Base-by-base conservation (phyloP, 2,113 vertebrate species). In the Miniopterus natalensis region DNA sequence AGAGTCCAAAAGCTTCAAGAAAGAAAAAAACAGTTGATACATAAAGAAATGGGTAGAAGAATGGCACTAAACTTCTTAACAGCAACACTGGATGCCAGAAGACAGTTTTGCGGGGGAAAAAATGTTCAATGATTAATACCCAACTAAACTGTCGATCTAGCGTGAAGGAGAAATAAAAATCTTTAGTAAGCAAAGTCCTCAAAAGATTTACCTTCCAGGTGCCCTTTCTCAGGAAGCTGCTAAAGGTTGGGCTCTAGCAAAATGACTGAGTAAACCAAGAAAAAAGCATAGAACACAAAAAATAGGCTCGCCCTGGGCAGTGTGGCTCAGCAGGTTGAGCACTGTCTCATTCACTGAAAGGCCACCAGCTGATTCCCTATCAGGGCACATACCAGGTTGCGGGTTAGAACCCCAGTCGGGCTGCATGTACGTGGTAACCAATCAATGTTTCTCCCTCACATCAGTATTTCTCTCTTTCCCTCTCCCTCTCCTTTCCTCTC, bases 1-100 rank as follows among this genome's bases (percentile, higher is more conserved):
- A 61, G 31, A 21, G 53, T 36, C 75, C 75, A 77, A 83, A 92
- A 78, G 6, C 40, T 87, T 77, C 36, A 70, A 83, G 53, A 87
- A 87, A 74, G 18, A 36, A 29, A 61, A 36, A 63, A 65, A 81
- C 6, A 86, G 36, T 21, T 31, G 21, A 68, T 23, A 42, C 47
- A 77, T n/a, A 78, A 68, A 84, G n/a, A 27, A 87, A 31, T 85
- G 61, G 79, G 36, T 42, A 79, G 29, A 20, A 86, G 47, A 96
- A 71, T 55, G 47, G 3, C 15, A 63, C n/a, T 45, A 31, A 18
- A 81, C 15, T 49, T 63, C 51, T 59, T 70, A 57, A 80, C 21
- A 90, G 63, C 40, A 59, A 68, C 18, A 59, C 12, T 59, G 40
- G 51, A 71, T 81, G 65, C 40, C 40, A 36, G 75, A 68, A 36